phyloP scores from a whole-genome alignment of 2,797 vertebrate genomes.

The Trematomus bernacchii region DNA sequence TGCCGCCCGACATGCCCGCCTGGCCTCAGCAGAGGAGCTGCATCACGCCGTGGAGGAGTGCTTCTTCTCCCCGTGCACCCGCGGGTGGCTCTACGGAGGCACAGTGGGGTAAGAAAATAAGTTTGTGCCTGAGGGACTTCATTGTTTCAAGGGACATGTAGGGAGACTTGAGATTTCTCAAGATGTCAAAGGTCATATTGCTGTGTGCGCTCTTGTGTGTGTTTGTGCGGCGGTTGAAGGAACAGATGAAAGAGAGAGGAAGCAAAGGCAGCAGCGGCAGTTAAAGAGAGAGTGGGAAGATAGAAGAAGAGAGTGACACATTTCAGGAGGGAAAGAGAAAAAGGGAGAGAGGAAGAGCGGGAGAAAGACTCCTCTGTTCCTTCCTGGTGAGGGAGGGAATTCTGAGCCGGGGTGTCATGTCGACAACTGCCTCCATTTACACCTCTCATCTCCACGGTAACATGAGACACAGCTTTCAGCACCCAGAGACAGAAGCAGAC shows the following conservation, averaged over 20 bases:
- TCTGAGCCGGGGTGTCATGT: constrained; percentile 82
- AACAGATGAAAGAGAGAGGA: constrained; percentile 58
- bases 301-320: constrained; percentile 64
- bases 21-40: constrained; percentile 90
- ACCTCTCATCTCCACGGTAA: constrained; percentile 77
- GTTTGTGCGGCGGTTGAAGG: constrained; percentile 7
- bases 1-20: constrained; percentile 83
- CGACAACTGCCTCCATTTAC: constrained; percentile 81
- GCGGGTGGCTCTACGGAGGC: constrained; percentile 91
- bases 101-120: constrained; percentile 88
- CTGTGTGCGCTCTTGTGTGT: constrained; percentile 24
- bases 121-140: constrained; percentile 1
- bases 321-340: constrained; percentile 67
- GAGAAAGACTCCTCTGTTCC: constrained; percentile 81
- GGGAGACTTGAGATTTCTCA: constrained; percentile 18
- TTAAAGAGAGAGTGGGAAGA: constrained; percentile 51
- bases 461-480: constrained; percentile 67
- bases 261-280: constrained; percentile 34
- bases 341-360: constrained; percentile 56
- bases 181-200: constrained; percentile 63
- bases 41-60: constrained; percentile 89
- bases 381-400: constrained; percentile 75
- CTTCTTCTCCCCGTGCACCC: constrained; percentile 88
- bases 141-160: constrained; percentile 17
- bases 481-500: constrained; percentile 45